Base-by-base conservation (phyloP, 2,797 vertebrate genomes). In the Muraenolepis orangiensis region DNA sequence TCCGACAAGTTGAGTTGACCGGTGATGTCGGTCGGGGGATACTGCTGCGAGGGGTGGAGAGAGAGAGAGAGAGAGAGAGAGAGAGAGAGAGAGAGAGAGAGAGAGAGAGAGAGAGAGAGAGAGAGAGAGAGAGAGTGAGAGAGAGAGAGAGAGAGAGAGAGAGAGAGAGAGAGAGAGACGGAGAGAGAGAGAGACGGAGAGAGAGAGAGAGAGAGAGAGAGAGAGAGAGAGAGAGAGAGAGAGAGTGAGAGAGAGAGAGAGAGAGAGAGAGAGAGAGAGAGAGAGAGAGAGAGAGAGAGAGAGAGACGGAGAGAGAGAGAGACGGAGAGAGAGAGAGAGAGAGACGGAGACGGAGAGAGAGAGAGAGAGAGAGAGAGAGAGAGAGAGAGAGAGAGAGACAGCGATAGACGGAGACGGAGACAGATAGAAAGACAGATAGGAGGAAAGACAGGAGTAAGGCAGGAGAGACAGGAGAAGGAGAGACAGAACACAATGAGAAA, bases 1-100 rank as follows among this genome's bases (percentile, higher is more conserved):
- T 99, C 97, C 51, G 97, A 99, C 92, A 99, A 93, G 95, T 99
- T 99, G 93, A 99, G 97, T 91, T 98, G 97, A 90, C 98, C 98
- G 12, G 97, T 95, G 94, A 98, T 98, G 94, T 98, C 98, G 80
- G 98, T 98, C 87, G 98, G 98, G 87, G 98, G 98, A 88, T 92
- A 99, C 89, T 99, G 98, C 98, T 99, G 97, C 91, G 96, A 95
- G 90, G 73, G 86, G 66, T 93, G 86, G 82, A 86, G 72, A 87
- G 67, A 88, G 76, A 81, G 72, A 30, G 75, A 72, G 76, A 76
- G 42, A 70, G 73, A 40, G 57, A 34, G 57, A 76, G 67, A 72
- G 73, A 70, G 70, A 75, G 10, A 64, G 8, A 64, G 57, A 64
- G 57, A 26, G 20, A 23, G 51, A 20, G 51, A 57, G 20, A 20